Base-by-base conservation (phyloP, 1,140 invertebrate genomes). In the Lethrus apterus region DNA sequence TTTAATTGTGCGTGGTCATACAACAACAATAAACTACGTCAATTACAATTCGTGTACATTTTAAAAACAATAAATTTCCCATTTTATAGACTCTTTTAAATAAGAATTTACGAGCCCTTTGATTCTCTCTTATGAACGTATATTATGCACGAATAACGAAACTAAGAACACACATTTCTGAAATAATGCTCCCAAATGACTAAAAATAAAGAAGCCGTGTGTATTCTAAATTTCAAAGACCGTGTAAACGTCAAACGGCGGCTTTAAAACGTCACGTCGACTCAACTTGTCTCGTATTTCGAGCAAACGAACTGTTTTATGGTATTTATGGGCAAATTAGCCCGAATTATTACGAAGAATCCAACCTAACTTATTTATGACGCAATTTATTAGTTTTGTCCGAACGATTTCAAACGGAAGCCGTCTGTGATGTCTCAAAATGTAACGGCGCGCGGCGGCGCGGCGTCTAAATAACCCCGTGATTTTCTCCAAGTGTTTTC, bases 251-350 rank as follows among this genome's bases (percentile, higher is more conserved):
- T 53, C 51, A 46, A 29, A 44, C 34, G 30, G 40, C 14, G 54
- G 46, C 49, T 55, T 52, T 52, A 49, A 42, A 45, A 32, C 48
- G 54, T 53, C 51, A 46, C 34, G 32, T 35, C 31, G 32, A 52
- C 50, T 50, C 44, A 30, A 31, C 33, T 36, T 56, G 55, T 52
- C 52, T 31, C 42, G 47, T 57, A 57, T 49, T 43, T 57, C 29
- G 36, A 15, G 21, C 7, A 33, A 48, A 57, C 49, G 55, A 57
- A 54, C 52, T 57, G 55, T 56, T 56, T 56, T 54, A 56, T 56
- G 43, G 55, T 56, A 53, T 56, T 56, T 56, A 56, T 48, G 55
- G 52, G 55, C 51, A 54, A 56, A 56, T 56, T 56, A 56, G 52
- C 51, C 48, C 48, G 36, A 54, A 54, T 56, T 54, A 54, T 54